phyloP scores from a whole-genome alignment of 2,113 vertebrate genomes.

The Chinchilla lanigera region DNA sequence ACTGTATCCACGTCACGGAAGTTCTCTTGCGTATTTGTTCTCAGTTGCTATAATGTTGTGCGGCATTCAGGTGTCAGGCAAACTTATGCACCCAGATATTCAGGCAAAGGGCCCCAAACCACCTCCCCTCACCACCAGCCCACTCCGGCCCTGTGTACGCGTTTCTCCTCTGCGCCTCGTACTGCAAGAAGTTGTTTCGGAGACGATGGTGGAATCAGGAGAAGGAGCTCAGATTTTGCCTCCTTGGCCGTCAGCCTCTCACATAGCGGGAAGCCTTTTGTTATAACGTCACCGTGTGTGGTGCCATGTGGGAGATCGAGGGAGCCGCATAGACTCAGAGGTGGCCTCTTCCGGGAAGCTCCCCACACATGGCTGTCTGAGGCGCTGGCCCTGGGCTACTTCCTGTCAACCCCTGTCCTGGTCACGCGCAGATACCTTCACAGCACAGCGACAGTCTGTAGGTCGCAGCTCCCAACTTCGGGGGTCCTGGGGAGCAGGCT shows the following conservation, averaged over 20 bases:
- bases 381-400: neutral
- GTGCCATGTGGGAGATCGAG: neutral
- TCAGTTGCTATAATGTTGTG: neutral
- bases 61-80: neutral
- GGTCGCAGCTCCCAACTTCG: neutral
- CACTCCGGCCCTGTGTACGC: too few species aligned
- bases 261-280: neutral
- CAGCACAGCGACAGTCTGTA: neutral
- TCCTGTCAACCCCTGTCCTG: neutral
- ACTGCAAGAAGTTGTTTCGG: neutral
- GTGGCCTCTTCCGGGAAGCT: neutral
- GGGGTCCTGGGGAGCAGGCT: neutral
- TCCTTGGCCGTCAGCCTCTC: neutral
- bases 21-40: constrained; percentile 15
- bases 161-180: neutral
- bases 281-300: neutral
- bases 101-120: neutral
- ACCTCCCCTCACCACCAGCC: neutral
- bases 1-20: neutral
- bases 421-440: neutral
- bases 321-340: neutral
- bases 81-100: neutral
- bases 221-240: neutral
- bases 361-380: rapidly evolving
- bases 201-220: neutral